phyloP scores from a whole-genome alignment of 1,140 invertebrate genomes.

The Solenopsis fugax region DNA sequence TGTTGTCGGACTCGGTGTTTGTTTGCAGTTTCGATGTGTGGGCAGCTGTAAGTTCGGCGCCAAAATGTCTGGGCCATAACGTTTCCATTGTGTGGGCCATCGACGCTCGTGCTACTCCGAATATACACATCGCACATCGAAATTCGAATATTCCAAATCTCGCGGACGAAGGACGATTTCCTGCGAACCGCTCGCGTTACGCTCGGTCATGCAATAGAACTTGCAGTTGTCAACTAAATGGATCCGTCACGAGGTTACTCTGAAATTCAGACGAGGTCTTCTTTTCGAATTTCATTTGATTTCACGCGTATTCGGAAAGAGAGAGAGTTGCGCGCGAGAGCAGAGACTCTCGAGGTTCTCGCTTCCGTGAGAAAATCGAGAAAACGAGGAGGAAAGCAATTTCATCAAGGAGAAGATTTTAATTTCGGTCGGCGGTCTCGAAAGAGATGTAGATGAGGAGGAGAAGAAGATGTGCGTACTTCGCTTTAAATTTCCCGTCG shows the following conservation, averaged over 20 bases:
- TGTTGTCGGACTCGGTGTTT: constrained; percentile 67
- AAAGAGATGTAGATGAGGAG: neutral
- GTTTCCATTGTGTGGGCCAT: constrained; percentile 69
- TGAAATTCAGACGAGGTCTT: neutral
- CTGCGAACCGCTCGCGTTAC: neutral
- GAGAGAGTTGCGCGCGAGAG: neutral
- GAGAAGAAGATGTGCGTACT: neutral
- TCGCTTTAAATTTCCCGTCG: neutral
- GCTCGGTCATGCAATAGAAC: neutral
- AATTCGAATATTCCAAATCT: constrained; percentile 16
- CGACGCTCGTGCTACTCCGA: constrained; percentile 15
- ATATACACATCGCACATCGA: neutral
- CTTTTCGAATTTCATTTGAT: neutral
- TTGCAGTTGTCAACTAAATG: neutral
- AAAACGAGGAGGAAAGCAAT: neutral
- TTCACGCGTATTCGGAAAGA: neutral
- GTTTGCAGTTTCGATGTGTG: constrained; percentile 73
- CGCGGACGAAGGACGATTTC: neutral
- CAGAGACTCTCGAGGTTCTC: neutral
- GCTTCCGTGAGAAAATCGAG: neutral
- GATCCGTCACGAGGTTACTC: neutral
- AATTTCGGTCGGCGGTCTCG: neutral
- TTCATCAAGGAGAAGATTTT: neutral
- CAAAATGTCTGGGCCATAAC: constrained; percentile 79
- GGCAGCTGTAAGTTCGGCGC: constrained; percentile 77